These are phyloP conservation scores for Cepaea nemoralis DNA, from an alignment of 1,140 invertebrate species.

Conservation along the genomic window DNA sequence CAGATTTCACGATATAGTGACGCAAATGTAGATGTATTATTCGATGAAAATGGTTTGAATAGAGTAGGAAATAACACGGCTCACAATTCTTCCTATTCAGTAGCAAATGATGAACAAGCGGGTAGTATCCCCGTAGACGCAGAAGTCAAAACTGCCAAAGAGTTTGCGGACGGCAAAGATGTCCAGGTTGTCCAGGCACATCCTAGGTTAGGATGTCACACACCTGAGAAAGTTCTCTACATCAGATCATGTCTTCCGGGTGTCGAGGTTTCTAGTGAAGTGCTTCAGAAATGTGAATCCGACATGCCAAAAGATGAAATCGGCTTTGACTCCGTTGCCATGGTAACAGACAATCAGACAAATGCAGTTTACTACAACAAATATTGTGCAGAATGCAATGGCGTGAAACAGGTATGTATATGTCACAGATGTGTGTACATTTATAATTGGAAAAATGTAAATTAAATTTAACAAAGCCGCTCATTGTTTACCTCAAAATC, in stretches of 20 bases:
- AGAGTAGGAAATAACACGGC: too few species aligned
- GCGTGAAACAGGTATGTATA: not conserved
- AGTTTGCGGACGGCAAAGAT: too few species aligned
- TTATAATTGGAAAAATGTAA: too few species aligned
- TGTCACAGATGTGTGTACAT: too few species aligned
- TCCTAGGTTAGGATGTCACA: not conserved
- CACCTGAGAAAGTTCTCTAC: not conserved
- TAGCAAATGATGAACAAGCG: too few species aligned
- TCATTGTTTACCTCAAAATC: too few species aligned
- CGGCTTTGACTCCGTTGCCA: not conserved
- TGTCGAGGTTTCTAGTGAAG: not conserved
- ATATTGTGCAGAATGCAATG: conserved; percentile 18
- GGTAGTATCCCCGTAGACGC: too few species aligned
- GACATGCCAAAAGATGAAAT: not conserved
- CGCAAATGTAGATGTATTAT: not conserved
- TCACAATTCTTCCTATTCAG: too few species aligned
- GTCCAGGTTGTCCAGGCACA: too few species aligned
- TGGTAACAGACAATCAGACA: not conserved
- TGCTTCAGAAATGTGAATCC: not conserved
- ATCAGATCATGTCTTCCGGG: not conserved
- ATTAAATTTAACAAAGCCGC: too few species aligned
- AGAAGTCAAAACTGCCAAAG: too few species aligned
- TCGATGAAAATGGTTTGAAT: not conserved
- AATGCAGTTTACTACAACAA: not conserved
- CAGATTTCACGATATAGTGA: not conserved